Conservation (phyloP, 1,140 invertebrate genomes). For the Sycophaga agraensis region DNA sequence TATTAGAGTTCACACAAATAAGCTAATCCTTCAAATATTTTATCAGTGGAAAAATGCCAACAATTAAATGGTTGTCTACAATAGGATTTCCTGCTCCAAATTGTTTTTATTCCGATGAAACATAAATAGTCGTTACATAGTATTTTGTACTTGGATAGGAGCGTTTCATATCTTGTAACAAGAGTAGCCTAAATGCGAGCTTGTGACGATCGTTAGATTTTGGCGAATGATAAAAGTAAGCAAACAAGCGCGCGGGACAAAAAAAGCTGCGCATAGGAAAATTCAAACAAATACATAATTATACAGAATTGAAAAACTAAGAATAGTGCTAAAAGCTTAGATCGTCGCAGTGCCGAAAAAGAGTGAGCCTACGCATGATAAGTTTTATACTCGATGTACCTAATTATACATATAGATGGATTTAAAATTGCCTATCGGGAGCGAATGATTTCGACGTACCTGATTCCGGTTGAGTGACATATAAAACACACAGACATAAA, state of each 20-base stretch:
- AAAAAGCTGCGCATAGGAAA: neutral
- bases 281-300: neutral
- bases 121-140: conserved; percentile 20
- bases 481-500: conserved; percentile 45
- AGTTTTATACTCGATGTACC: too few species aligned
- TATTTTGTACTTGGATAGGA: conserved; percentile 1
- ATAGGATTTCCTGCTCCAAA: conserved; percentile 19
- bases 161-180: neutral
- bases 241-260: conserved; percentile 2
- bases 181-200: neutral
- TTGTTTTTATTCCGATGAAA: neutral
- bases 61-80: conserved; percentile 14
- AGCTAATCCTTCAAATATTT: neutral
- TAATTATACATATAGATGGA: too few species aligned
- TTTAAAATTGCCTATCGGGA: neutral
- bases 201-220: neutral
- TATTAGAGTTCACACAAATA: neutral
- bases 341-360: conserved; percentile 3
- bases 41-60: conserved; percentile 15
- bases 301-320: neutral
- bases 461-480: conserved; percentile 42
- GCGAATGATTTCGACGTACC: conserved; percentile 43
- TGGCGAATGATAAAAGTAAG: neutral
- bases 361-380: conserved; percentile 5
- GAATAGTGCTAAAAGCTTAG: conserved; percentile 6